Percentiles rank a stretch among this genome's conserved stretches.
These are phyloP conservation scores for Chrysolophus pictus DNA, from an alignment of 2,797 vertebrate genomes.

Conservation along the genomic window DNA sequence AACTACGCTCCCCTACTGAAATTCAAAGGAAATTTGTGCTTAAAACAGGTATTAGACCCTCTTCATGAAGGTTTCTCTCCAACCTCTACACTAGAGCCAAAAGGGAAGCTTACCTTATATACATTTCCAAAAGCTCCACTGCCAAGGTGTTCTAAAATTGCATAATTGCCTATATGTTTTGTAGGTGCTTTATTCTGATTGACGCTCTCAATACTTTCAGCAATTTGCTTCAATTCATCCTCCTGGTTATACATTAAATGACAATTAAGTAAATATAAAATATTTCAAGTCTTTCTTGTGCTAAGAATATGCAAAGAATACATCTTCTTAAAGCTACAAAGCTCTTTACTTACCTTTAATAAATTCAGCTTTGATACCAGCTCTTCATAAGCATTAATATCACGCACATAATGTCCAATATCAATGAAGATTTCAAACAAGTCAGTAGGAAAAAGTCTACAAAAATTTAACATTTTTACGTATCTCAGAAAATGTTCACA, in stretches of 20 bases:
- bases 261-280: background rate
- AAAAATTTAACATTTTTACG: background rate
- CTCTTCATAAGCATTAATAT: slow-evolving; percentile 86
- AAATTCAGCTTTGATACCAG: slow-evolving; percentile 85
- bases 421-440: slow-evolving; percentile 95
- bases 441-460: slow-evolving; percentile 88
- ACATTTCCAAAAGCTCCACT: slow-evolving; percentile 92
- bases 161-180: slow-evolving; percentile 86
- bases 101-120: slow-evolving; percentile 84
- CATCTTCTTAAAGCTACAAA: background rate
- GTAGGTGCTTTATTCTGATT: slow-evolving; percentile 89
- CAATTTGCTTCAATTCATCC: slow-evolving; percentile 85
- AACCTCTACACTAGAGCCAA: background rate
- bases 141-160: slow-evolving; percentile 90
- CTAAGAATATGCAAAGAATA: background rate
- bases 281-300: background rate
- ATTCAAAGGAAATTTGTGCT: background rate
- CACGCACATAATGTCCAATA: slow-evolving; percentile 89
- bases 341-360: slow-evolving; percentile 80
- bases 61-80: background rate
- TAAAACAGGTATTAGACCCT: background rate
- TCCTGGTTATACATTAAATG: slow-evolving; percentile 76
- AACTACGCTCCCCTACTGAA: background rate
- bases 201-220: slow-evolving; percentile 84
- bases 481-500: background rate